A percentile compares a stretch with the other conserved stretches of the same genome.
Conservation (phyloP, 2,113 vertebrate genomes). For the Lepidothrix coronata region DNA sequence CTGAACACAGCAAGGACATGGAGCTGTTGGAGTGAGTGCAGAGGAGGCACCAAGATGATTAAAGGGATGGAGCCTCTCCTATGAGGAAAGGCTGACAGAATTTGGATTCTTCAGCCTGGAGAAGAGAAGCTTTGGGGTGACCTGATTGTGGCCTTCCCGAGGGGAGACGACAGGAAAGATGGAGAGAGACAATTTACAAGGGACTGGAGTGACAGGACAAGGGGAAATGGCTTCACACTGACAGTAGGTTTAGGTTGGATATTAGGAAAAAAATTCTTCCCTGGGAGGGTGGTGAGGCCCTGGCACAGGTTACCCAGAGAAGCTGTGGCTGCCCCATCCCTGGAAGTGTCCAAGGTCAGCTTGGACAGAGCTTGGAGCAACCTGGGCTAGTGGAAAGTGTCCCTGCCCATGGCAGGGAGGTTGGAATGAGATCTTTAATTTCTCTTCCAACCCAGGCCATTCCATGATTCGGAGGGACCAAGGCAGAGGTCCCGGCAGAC, state of each 20-base stretch:
- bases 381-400: rapidly evolving
- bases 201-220: neutral
- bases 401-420: neutral
- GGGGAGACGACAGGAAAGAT: neutral
- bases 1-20: neutral
- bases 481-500: neutral
- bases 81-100: neutral
- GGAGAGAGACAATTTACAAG: neutral
- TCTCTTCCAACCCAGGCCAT: neutral
- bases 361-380: rapidly evolving
- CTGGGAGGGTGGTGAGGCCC: neutral
- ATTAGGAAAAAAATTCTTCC: neutral
- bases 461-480: neutral
- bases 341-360: neutral
- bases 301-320: neutral
- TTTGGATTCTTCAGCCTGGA: neutral
- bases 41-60: neutral
- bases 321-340: neutral
- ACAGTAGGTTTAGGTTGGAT: neutral
- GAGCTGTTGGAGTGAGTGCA: neutral
- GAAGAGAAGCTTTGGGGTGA: neutral
- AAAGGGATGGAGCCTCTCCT: neutral
- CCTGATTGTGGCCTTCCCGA: rapidly evolving
- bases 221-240: neutral
- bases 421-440: neutral